Conservation (phyloP, 2,888 invertebrate genomes). For the Trilocha varians region DNA sequence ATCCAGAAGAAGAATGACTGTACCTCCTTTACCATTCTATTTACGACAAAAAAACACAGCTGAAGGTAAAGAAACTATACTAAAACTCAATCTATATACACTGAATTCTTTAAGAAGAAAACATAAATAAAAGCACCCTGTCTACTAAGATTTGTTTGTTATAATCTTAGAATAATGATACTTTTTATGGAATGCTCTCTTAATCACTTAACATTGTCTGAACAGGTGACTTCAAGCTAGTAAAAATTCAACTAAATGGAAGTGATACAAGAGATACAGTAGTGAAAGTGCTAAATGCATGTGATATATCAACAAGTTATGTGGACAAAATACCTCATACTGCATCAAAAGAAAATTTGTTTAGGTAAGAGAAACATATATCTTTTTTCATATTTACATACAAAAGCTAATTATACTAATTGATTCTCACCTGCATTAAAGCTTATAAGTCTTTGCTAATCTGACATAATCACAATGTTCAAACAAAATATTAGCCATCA, state of each 20-base stretch:
- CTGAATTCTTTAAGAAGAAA: background rate
- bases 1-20: slow-evolving; percentile 72
- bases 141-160: too few species aligned
- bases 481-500: too few species aligned
- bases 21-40: slow-evolving; percentile 83
- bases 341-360: slow-evolving; percentile 29
- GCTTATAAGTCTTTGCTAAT: too few species aligned
- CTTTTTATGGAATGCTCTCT: too few species aligned
- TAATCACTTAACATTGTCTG: slow-evolving; percentile 13
- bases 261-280: slow-evolving; percentile 81
- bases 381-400: background rate
- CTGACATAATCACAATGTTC: too few species aligned
- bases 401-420: background rate
- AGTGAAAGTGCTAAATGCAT: slow-evolving; percentile 82
- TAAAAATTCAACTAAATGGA: slow-evolving; percentile 81
- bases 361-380: slow-evolving; percentile 22
- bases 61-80: slow-evolving; percentile 41
- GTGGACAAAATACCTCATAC: slow-evolving; percentile 79
- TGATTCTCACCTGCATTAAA: too few species aligned
- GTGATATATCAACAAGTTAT: slow-evolving; percentile 90
- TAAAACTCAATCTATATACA: background rate
- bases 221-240: slow-evolving; percentile 79
- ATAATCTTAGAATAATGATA: too few species aligned
- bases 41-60: slow-evolving; percentile 78
- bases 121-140: too few species aligned